Percentiles rank a stretch among this genome's conserved stretches.
Evolutionary conservation across 2,113 vertebrate genomes (phyloP).

Genomic region (Puffinus mauretanicus): DNA sequence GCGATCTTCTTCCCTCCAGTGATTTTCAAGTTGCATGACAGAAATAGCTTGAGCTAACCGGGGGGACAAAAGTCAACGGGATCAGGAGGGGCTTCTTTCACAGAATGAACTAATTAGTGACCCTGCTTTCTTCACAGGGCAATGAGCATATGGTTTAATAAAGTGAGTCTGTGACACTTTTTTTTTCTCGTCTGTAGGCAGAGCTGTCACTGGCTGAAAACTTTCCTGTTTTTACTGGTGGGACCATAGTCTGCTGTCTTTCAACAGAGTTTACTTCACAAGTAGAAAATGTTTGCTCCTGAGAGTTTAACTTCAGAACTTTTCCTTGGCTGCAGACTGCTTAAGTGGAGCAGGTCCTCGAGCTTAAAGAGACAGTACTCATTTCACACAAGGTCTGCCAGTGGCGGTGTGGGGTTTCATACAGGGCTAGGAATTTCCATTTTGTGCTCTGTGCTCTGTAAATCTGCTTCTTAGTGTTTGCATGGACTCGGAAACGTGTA

Average conservation of each 20-base stretch:
- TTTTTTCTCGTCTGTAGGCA: constrained; percentile 70
- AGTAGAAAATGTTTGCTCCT: constrained; percentile 83
- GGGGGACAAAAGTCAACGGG: constrained; percentile 86
- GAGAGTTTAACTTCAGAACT: constrained; percentile 81
- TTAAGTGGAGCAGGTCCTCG: constrained; percentile 72
- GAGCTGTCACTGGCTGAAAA: constrained; percentile 80
- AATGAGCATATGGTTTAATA: constrained; percentile 82
- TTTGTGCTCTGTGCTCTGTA: constrained; percentile 3
- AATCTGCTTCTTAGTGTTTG: constrained; percentile 5
- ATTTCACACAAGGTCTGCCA: constrained; percentile 44
- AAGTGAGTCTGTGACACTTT: constrained; percentile 82
- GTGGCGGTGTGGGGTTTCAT: constrained; percentile 3
- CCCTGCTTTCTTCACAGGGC: constrained; percentile 82
- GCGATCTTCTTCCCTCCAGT: constrained; percentile 94
- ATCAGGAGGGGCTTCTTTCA: constrained; percentile 84
- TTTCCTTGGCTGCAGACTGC: constrained; percentile 78
- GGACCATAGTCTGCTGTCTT: constrained; percentile 80
- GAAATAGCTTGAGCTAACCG: constrained; percentile 91
- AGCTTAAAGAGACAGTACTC: constrained; percentile 77
- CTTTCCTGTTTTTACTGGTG: constrained; percentile 81
- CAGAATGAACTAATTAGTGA: constrained; percentile 87
- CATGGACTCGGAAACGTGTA: not conserved
- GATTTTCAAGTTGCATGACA: constrained; percentile 99
- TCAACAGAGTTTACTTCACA: constrained; percentile 84
- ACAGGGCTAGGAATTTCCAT: constrained; percentile 42